Evolutionary conservation across 2,797 vertebrate genomes (phyloP), one percentile per base, ranked within the genome.

Genomic region (Margarornis squamiger): DNA sequence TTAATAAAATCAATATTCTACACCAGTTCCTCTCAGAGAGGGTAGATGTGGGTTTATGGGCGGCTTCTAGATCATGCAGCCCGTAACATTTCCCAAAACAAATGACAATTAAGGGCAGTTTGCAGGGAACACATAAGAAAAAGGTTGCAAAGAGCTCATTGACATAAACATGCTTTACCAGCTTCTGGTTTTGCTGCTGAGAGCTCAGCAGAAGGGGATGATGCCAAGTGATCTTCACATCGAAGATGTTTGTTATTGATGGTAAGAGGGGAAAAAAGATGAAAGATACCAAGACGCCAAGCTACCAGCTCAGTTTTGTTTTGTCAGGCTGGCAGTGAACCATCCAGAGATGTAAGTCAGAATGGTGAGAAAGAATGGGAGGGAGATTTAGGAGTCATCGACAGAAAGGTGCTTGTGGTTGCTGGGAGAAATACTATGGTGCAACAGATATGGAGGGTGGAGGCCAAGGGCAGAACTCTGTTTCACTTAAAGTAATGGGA

Each of bases 351-450:
- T 78, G 58, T 38, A 95, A 92, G 76, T 93, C 79, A 72, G 79
- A 57, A 94, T n/a, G 83, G 83, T 95, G 94, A 88, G 92, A 88
- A 96, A 82, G 62, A 88, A 97, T 39, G 51, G n/a, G 92, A 93
- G 70, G 36, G 63, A 88, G 43, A 81, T 92, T 36, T 14, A 41
- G 73, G 83, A 96, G 66, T 96, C 90, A 90, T 62, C 13, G 0
- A 48, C 83, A 84, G 88, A 81, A 86, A 78, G 62, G 48, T 72
- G 62, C 52, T 92, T 95, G 77, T 92, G 86, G 88, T 86, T 94
- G 78, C 55, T 92, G 71, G 70, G 77, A 92, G 83, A 62, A 92
- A 46, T 88, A 66, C 22, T 38, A 51, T 27, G 76, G n/a, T 92
- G 45, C 88, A 94, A 62, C 46, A 95, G 90, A 93, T 88, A 77